These are phyloP conservation scores for Rhingia campestris DNA, from an alignment of 2,888 invertebrate species.

Conservation along the genomic window DNA sequence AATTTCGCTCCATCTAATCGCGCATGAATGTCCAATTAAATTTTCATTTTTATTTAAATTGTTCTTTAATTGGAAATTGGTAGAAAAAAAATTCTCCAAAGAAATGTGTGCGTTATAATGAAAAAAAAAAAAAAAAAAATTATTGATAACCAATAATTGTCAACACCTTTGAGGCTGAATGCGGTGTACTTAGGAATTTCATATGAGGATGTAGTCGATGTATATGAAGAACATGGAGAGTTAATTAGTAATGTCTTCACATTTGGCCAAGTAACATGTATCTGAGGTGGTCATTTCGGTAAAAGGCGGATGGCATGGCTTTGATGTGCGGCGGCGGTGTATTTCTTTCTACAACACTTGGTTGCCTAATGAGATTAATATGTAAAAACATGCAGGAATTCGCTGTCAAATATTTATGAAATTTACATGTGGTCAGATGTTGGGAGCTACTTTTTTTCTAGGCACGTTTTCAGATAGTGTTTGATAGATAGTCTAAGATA, in stretches of 20 bases:
- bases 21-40: slow-evolving; percentile 73
- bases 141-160: slow-evolving; percentile 50
- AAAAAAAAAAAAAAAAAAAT: slow-evolving; percentile 32
- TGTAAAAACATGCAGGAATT: slow-evolving; percentile 8
- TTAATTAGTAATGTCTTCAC: slow-evolving; percentile 59
- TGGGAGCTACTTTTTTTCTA: too few species aligned
- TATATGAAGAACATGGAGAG: slow-evolving; percentile 20
- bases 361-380: slow-evolving; percentile 43
- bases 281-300: not conserved
- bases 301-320: slow-evolving; percentile 47
- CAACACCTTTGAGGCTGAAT: slow-evolving; percentile 21
- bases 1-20: slow-evolving; percentile 74
- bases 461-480: too few species aligned
- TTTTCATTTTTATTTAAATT: slow-evolving; percentile 72
- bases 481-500: too few species aligned
- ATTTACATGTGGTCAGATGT: too few species aligned
- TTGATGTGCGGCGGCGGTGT: slow-evolving; percentile 40
- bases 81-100: slow-evolving; percentile 10
- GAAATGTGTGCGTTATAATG: slow-evolving; percentile 1
- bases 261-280: slow-evolving; percentile 34
- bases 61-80: slow-evolving; percentile 70
- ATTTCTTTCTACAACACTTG: slow-evolving; percentile 29
- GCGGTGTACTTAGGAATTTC: slow-evolving; percentile 41
- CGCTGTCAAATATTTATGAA: too few species aligned
- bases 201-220: slow-evolving; percentile 15